Evolutionary conservation across 2,888 invertebrate genomes (phyloP), one percentile per base, ranked within the genome.

Genomic region (Eilema caniola): DNA sequence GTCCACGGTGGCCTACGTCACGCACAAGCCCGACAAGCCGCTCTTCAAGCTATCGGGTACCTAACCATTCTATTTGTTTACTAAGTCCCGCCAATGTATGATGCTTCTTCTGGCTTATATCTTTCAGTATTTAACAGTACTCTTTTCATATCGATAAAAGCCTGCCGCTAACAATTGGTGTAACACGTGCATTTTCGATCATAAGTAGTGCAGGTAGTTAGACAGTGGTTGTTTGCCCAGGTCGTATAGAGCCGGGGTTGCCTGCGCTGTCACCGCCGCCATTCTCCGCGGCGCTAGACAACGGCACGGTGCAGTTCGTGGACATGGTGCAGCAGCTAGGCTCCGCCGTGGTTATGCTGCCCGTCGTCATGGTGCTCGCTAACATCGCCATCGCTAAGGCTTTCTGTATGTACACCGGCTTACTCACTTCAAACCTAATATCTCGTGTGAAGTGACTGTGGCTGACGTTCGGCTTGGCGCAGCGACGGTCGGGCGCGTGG

Each of bases 351-450:
- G 83, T 97, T 68, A 96, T 99, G 76, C 95, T 98, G 81, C 98
- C 99, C 5, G 89, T 99, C 47, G 97, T 99, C 69, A 98, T 98
- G 75, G 97, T 99, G 71, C 94, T 99, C 74, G 98, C 99, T 66
- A 98, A 99, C 87, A 98, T 99, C 72, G 99, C 99, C 41, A 99
- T 99, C 81, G 99, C 98, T 20, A 99, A 99, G 95, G 97, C 98
- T 11, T 99, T 99, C 92, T 96, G 99, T 99, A 93, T 96, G 96
- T 95, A 66, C 33, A 11, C 14, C 23, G n/a, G n/a, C n/a, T n/a
- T 47, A 37, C 37, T 37, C 12, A 37, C 37, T 41, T 41, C 10
- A 16, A 41, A 2, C 16, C 10, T 3, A 0, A 41, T 4, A 16
- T 33, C 7, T 41, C 16, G 16, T 41, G 41, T 16, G 16, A 3